phyloP scores from a whole-genome alignment of 2,797 vertebrate genomes.

The Acanthornis magna region DNA sequence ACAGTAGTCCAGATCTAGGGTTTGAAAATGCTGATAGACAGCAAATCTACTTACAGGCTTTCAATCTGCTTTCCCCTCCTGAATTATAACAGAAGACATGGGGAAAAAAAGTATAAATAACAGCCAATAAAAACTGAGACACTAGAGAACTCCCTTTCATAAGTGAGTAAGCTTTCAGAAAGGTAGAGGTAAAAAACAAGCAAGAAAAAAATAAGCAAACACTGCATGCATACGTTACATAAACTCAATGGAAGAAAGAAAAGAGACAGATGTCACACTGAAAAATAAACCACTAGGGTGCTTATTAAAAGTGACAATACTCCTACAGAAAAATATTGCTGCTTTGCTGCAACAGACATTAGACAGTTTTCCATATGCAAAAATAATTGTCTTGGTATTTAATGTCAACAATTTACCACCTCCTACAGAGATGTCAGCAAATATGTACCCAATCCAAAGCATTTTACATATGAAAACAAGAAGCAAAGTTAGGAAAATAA shows the following conservation, averaged over 20 bases:
- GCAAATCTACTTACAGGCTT: not conserved
- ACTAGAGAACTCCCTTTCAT: not conserved
- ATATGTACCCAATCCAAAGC: constrained; percentile 14
- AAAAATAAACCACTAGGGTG: constrained; percentile 31
- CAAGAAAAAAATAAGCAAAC: not conserved
- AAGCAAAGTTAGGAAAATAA: not conserved
- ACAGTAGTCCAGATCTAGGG: not conserved
- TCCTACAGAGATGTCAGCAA: constrained; percentile 38
- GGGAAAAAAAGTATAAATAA: not conserved
- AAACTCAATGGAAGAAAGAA: not conserved
- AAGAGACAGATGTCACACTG: constrained; percentile 21
- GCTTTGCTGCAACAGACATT: not conserved
- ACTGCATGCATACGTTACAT: not conserved
- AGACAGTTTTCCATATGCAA: not conserved
- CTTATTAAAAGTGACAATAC: constrained; percentile 45
- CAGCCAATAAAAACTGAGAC: not conserved
- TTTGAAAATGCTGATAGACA: not conserved
- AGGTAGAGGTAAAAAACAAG: not conserved
- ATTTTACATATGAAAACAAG: constrained; percentile 3
- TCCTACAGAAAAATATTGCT: constrained; percentile 4
- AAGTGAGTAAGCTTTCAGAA: not conserved
- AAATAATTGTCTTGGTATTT: constrained; percentile 50
- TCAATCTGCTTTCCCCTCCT: not conserved
- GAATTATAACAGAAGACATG: not conserved
- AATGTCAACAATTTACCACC: constrained; percentile 38